These are phyloP conservation scores for Aptenodytes forsteri DNA, from an alignment of 2,113 vertebrate species.

Conservation along the genomic window DNA sequence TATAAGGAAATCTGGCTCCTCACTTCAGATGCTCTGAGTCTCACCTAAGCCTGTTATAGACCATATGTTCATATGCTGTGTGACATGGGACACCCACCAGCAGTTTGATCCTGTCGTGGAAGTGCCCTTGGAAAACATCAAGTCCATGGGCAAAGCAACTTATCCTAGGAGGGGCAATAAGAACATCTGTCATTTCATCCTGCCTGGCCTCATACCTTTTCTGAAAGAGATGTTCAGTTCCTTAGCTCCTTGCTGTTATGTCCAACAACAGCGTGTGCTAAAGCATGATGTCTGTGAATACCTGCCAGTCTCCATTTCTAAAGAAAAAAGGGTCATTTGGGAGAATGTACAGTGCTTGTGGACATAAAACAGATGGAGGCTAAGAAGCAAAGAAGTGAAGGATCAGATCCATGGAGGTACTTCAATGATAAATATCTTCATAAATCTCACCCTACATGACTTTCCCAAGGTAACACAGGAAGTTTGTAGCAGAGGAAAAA, in stretches of 20 bases:
- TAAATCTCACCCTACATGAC: not conserved
- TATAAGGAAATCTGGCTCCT: not conserved
- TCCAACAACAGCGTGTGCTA: not conserved
- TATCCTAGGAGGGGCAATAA: not conserved
- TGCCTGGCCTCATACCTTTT: not conserved
- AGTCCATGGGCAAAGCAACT: not conserved
- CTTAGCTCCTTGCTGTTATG: not conserved
- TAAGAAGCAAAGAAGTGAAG: not conserved
- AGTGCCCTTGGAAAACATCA: not conserved
- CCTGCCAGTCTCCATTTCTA: not conserved
- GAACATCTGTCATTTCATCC: not conserved
- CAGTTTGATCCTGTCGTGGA: not conserved
- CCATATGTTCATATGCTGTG: not conserved
- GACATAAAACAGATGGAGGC: not conserved
- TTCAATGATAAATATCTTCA: not conserved
- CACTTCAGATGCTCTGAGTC: not conserved
- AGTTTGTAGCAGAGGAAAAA: not conserved
- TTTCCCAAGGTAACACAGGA: not conserved
- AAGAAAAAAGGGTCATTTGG: not conserved
- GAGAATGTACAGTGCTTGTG: not conserved
- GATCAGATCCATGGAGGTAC: not conserved
- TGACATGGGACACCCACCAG: accelerated
- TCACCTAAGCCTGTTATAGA: not conserved
- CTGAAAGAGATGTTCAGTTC: not conserved
- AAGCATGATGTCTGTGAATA: not conserved